Base-by-base conservation (phyloP, 2,888 invertebrate species). In the Xylophagus ater region DNA sequence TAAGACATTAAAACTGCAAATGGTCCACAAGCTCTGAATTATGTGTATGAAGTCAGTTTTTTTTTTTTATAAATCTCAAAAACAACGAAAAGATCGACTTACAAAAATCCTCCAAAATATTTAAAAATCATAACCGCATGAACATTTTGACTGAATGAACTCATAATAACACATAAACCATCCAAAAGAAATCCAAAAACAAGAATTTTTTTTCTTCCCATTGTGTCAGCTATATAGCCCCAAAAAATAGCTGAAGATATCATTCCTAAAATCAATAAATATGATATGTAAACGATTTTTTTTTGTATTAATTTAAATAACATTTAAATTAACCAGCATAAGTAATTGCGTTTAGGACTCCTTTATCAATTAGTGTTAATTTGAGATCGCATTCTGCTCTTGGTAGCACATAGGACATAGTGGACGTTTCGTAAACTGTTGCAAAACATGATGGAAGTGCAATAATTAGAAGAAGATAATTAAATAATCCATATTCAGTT, bases 191-290 rank as follows among this genome's bases (percentile, higher is more conserved):
- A 77, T 0, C 82, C 82, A 53, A 72, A 68, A 19, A 79, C 64
- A 49, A 86, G 66, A 37, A 84, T 70, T 53, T 72, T 73, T 47
- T 72, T 73, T 42, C 81, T 68, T 8, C 83, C 85, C 42, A 79
- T 68, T 0, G 78, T 78, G 55, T 85, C 85, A 0, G 82, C 78
- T 5, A 84, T 58, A 54, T 77, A 82, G 1, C 85, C 85, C 86
- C 86, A 86, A 3, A 81, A 46, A 55, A 81, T 70, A 1, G 80
- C 79, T 25, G 82, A 81, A 1, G 73, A 68, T 48, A 81, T 76
- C 81, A 85, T 85, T 15, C 82, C 85, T 82, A 55, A 1, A 55
- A 53, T 17, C 19, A 15, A 20, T 12, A 25, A 14, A 35, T 12
- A 14, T 12, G 10, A n/a, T 13, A 12, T 33, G 5, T 29, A 14